A percentile compares a stretch with the other conserved stretches of the same genome.
Evolutionary conservation across 2,888 invertebrate species (phyloP).

Genomic region (Epinotia nisella): DNA sequence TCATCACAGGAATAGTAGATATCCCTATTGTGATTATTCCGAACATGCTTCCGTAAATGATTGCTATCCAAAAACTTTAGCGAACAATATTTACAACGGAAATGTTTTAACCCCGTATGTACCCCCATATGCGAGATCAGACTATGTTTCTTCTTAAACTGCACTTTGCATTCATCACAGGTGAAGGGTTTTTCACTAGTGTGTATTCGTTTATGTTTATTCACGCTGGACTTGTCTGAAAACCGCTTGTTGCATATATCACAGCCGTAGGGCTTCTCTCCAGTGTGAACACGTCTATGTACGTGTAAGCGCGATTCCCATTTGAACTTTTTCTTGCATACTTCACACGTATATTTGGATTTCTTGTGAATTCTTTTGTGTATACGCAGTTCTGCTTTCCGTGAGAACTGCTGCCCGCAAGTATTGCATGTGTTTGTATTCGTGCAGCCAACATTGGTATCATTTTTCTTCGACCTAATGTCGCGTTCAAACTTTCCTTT

Average conservation of each 20-base stretch:
- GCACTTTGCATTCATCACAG: slow-evolving; percentile 7
- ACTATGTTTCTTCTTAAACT: not conserved
- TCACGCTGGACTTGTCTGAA: not conserved
- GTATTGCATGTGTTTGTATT: not conserved
- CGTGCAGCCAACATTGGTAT: not conserved
- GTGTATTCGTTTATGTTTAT: slow-evolving; percentile 1
- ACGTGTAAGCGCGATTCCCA: not conserved
- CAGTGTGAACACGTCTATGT: slow-evolving; percentile 2
- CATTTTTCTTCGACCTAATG: not conserved
- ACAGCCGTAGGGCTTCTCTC: not conserved
- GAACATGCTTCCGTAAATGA: slow-evolving; percentile 4
- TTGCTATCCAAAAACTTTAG: not conserved
- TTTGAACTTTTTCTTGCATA: slow-evolving; percentile 20
- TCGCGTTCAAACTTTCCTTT: not conserved
- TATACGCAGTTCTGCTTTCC: not conserved
- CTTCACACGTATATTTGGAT: not conserved
- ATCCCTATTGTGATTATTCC: not conserved
- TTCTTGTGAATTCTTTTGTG: slow-evolving; percentile 17
- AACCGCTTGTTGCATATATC: slow-evolving; percentile 3
- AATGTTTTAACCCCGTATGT: not conserved
- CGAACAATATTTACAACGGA: not conserved
- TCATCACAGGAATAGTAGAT: not conserved
- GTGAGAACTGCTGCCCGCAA: slow-evolving; percentile 1
- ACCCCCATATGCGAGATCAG: slow-evolving; percentile 1
- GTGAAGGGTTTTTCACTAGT: not conserved